Percentiles rank a stretch among this genome's conserved stretches.
These are phyloP conservation scores for Dendroctonus valens DNA, from an alignment of 1,140 invertebrate species.

Conservation along the genomic window DNA sequence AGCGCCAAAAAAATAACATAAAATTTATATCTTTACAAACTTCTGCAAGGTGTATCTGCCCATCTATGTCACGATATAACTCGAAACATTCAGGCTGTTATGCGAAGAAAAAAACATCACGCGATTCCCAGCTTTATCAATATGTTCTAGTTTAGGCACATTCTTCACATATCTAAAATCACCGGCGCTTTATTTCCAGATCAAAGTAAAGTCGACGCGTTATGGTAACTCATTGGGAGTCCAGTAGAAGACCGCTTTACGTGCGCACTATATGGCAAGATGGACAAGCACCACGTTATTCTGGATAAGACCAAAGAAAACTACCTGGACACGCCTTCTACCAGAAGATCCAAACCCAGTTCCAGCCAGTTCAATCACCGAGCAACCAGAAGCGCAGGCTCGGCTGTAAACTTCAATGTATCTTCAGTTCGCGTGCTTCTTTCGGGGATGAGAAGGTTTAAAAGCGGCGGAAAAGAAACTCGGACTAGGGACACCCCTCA, in stretches of 20 bases:
- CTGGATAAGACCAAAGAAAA: constrained; percentile 61
- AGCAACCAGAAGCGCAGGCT: constrained; percentile 20
- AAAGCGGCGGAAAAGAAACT: constrained; percentile 10
- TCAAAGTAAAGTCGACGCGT: background rate
- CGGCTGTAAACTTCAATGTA: constrained; percentile 26
- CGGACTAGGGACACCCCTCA: too few species aligned
- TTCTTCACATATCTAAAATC: too few species aligned
- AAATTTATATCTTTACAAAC: too few species aligned
- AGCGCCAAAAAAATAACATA: too few species aligned
- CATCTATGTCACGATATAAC: too few species aligned
- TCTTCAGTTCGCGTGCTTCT: constrained; percentile 34
- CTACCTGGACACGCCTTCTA: background rate
- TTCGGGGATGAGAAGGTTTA: constrained; percentile 12
- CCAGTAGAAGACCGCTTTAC: constrained; percentile 67
- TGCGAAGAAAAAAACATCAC: too few species aligned
- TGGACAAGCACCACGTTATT: constrained; percentile 68
- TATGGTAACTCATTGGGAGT: constrained; percentile 61
- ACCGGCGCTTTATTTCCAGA: too few species aligned
- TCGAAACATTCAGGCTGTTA: too few species aligned
- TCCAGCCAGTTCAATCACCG: constrained; percentile 43
- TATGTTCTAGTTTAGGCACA: too few species aligned
- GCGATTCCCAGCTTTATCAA: too few species aligned
- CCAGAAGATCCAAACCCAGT: background rate
- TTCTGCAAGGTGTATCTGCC: too few species aligned
- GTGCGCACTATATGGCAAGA: constrained; percentile 69